These are phyloP conservation scores for Myotis myotis DNA, from an alignment of 2,797 vertebrate species.

Conservation along the genomic window DNA sequence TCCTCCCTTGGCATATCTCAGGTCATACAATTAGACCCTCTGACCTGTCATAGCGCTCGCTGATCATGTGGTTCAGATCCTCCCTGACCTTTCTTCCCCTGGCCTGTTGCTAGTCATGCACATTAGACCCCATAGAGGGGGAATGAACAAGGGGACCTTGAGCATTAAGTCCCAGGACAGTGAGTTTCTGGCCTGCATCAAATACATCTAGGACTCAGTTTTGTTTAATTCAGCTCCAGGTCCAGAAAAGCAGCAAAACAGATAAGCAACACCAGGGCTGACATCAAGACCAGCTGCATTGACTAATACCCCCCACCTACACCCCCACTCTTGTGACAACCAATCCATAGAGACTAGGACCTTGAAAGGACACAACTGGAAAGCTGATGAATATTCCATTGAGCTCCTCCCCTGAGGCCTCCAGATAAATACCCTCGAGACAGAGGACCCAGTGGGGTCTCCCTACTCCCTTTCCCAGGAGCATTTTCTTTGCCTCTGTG, in stretches of 20 bases:
- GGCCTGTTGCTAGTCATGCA: neutral
- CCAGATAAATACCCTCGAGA: neutral
- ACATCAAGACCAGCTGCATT: neutral
- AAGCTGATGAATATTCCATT: neutral
- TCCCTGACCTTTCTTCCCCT: neutral
- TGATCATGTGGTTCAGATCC: neutral
- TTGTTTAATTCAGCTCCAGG: neutral
- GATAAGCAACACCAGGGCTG: neutral
- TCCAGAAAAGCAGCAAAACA: neutral
- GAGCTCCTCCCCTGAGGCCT: neutral
- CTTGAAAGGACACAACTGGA: neutral
- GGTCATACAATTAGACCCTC: neutral
- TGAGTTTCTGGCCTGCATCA: neutral
- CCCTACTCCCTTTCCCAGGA: neutral
- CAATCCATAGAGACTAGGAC: neutral
- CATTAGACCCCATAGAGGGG: neutral
- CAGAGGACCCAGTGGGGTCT: neutral
- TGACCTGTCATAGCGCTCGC: neutral
- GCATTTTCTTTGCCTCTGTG: neutral
- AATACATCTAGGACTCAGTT: neutral
- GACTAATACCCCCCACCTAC: neutral
- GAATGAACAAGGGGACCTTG: neutral
- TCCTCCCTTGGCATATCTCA: neutral
- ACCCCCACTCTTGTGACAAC: neutral
- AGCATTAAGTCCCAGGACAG: neutral